These are phyloP conservation scores for Drosophila meridionalis DNA, from an alignment of 2,888 invertebrate species.

Conservation along the genomic window DNA sequence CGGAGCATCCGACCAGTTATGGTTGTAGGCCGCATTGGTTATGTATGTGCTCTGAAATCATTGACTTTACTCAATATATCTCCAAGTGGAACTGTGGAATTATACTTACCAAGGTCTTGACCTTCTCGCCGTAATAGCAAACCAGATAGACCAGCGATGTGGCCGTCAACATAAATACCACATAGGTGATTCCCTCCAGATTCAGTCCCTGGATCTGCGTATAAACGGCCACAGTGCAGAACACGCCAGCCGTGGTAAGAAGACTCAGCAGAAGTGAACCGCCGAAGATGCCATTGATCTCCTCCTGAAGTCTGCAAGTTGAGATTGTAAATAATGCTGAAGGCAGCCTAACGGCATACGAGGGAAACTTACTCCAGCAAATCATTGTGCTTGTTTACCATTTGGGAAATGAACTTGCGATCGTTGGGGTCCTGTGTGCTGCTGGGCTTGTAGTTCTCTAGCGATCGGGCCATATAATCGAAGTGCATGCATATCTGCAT, in stretches of 20 bases:
- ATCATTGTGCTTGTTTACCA: conserved; percentile 42
- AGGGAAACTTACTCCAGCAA: conserved; percentile 29
- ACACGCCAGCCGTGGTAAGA: conserved; percentile 40
- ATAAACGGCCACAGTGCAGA: conserved; percentile 49
- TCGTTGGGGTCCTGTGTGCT: conserved; percentile 29
- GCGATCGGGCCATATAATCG: conserved; percentile 53
- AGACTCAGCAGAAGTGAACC: conserved; percentile 50
- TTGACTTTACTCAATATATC: not conserved
- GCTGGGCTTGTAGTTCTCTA: conserved; percentile 62
- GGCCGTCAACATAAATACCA: conserved; percentile 39
- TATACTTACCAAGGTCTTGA: conserved; percentile 41
- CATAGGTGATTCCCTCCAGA: conserved; percentile 41
- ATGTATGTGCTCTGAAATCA: conserved; percentile 65
- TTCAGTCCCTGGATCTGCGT: conserved; percentile 37
- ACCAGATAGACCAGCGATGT: conserved; percentile 44
- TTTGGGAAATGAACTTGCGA: conserved; percentile 31
- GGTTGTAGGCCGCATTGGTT: conserved; percentile 62
- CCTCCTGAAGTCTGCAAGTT: conserved; percentile 43
- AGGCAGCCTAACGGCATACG: not conserved
- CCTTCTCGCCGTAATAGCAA: conserved; percentile 52
- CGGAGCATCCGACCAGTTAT: conserved; percentile 71
- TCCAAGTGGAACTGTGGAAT: not conserved
- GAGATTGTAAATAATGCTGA: not conserved
- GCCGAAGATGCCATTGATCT: conserved; percentile 52
- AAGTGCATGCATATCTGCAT: conserved; percentile 79